These are phyloP conservation scores for Dinocampus coccinellae DNA, from an alignment of 2,888 invertebrate species.

Conservation along the genomic window DNA sequence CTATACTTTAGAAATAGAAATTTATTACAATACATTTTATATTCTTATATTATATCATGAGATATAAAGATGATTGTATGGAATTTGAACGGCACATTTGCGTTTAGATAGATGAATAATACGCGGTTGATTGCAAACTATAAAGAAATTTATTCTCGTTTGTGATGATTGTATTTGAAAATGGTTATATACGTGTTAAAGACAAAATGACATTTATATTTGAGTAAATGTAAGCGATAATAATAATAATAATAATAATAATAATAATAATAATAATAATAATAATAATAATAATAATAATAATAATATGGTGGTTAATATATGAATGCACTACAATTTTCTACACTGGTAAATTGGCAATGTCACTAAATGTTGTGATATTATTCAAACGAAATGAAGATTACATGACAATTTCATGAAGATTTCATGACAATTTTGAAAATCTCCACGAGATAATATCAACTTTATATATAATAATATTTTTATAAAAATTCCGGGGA, in stretches of 20 bases:
- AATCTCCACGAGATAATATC: too few species aligned
- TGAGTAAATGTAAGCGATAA: too few species aligned
- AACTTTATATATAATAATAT: too few species aligned
- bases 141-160: constrained; percentile 6
- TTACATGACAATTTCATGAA: background rate
- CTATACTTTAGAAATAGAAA: background rate
- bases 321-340: background rate
- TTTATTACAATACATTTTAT: background rate
- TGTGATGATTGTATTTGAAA: constrained; percentile 1
- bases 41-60: background rate
- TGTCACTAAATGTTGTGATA: background rate
- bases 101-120: background rate
- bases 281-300: background rate
- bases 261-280: background rate
- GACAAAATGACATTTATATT: background rate
- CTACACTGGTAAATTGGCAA: background rate
- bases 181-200: background rate
- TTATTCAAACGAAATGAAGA: background rate
- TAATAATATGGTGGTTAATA: background rate
- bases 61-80: background rate
- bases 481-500: too few species aligned
- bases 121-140: constrained; percentile 2
- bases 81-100: background rate
- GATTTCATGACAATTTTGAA: too few species aligned
- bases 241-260: background rate